A percentile compares a stretch with the other conserved stretches of the same genome.
phyloP scores from a whole-genome alignment of 2,888 invertebrate genomes.

The Tetropium fuscum region DNA sequence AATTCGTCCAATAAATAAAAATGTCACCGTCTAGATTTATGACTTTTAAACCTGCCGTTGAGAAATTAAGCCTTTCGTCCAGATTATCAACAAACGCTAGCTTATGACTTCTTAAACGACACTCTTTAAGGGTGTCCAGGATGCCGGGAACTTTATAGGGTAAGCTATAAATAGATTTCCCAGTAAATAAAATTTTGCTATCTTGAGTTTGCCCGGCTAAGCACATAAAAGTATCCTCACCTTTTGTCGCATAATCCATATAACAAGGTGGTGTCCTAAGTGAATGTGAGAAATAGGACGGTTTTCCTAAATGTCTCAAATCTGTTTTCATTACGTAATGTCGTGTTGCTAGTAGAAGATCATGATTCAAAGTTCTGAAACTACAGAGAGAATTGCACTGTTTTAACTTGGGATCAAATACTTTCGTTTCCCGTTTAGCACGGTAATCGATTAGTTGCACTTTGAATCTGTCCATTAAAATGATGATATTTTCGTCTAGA shows the following conservation, averaged over 20 bases:
- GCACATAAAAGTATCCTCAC: constrained; percentile 41
- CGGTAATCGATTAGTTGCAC: constrained; percentile 41
- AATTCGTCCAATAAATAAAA: constrained; percentile 44
- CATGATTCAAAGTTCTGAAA: constrained; percentile 36
- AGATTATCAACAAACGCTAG: constrained; percentile 38
- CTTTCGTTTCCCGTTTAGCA: constrained; percentile 26
- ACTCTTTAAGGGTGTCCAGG: constrained; percentile 39
- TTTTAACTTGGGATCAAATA: constrained; percentile 43
- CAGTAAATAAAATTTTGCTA: constrained; percentile 49
- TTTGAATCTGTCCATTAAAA: constrained; percentile 40
- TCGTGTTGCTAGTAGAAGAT: constrained; percentile 38
- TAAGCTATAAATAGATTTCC: constrained; percentile 42
- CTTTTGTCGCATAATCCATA: constrained; percentile 41
- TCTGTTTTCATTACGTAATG: constrained; percentile 49
- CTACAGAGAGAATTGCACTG: constrained; percentile 47
- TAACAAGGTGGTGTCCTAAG: constrained; percentile 44
- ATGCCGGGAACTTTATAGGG: constrained; percentile 48
- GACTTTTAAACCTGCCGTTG: constrained; percentile 48
- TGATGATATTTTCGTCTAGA: constrained; percentile 34
- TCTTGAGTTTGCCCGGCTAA: constrained; percentile 41
- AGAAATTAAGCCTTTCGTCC: constrained; percentile 38
- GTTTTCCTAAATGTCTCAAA: constrained; percentile 36
- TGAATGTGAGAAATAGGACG: constrained; percentile 42
- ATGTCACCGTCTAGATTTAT: constrained; percentile 36
- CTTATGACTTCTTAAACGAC: constrained; percentile 35